phyloP scores from a whole-genome alignment of 1,140 invertebrate genomes.

The Leptopilina boulardi region DNA sequence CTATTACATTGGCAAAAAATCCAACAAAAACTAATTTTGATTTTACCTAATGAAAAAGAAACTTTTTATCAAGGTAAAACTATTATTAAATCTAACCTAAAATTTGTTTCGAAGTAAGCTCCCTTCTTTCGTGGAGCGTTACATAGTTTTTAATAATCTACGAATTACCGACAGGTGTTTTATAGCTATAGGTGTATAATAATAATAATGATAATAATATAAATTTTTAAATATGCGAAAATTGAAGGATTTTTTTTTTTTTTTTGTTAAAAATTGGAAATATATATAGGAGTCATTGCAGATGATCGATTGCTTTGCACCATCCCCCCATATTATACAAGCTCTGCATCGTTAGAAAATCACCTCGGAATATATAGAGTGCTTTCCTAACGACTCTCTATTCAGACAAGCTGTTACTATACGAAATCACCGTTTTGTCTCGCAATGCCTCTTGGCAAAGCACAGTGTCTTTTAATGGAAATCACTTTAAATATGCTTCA shows the following conservation, averaged over 20 bases:
- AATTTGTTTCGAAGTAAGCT: too few relatives aligned
- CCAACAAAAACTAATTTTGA: too few relatives aligned
- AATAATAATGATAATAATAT: too few relatives aligned
- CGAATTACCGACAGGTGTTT: too few relatives aligned
- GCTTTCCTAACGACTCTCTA: slow-evolving; percentile 17
- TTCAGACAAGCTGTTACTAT: slow-evolving; percentile 32
- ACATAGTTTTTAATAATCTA: too few relatives aligned
- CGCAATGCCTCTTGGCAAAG: slow-evolving; percentile 29
- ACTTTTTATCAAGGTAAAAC: too few relatives aligned
- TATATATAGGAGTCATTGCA: slow-evolving; percentile 21
- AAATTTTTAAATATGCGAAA: too few relatives aligned
- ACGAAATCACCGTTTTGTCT: slow-evolving; percentile 30
- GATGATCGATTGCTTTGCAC: slow-evolving; percentile 29
- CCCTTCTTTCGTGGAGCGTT: too few relatives aligned
- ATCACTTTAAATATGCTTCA: slow-evolving; percentile 12
- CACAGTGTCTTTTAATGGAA: slow-evolving; percentile 11
- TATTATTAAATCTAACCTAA: too few relatives aligned
- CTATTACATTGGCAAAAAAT: too few relatives aligned
- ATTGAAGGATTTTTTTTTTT: not conserved
- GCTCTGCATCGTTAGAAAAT: slow-evolving; percentile 22
- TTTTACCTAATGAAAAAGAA: too few relatives aligned
- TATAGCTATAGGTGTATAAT: too few relatives aligned
- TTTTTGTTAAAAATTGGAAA: not conserved
- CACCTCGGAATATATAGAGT: slow-evolving; percentile 8
- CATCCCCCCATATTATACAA: slow-evolving; percentile 15